Evolutionary conservation across 2,113 vertebrate species (phyloP), one percentile per base, ranked within the genome.

Genomic region (Tyto alba): DNA sequence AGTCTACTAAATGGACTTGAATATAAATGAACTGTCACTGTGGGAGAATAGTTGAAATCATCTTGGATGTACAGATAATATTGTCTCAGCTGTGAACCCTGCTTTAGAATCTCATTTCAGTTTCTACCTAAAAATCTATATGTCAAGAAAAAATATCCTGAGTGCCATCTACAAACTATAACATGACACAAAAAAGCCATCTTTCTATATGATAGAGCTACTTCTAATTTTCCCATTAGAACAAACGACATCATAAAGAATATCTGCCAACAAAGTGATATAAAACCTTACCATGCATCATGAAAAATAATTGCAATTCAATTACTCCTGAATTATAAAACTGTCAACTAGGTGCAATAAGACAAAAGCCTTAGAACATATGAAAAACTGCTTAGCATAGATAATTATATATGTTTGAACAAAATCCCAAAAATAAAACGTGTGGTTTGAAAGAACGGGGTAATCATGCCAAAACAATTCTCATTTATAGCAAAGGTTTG

Each of bases 271-370:
- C 96, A 97, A 96, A 52, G 14, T 97, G 95, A 98, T 98, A 86
- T 98, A 98, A 98, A 98, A 98, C 96, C 71, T 23, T 94, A 95
- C 76, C 95, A 97, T 97, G 97, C 97, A 97, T 98, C 97, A 97
- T 97, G 97, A 98, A 98, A 98, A 98, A 98, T 98, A 98, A 98
- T 97, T 98, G 96, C 95, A 92, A 95, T 98, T 97, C 97, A 97
- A 98, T 98, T 98, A 97, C 90, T 94, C 93, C 91, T 90, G 96
- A 97, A 98, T 98, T 98, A 98, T 96, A 97, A 98, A 97, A 97
- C 91, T 6, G 26, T 94, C 74, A 52, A 87, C 92, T 96, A 98
- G 97, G 97, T 98, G 96, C 97, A 97, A 95, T 97, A 98, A 98
- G 91, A 95, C 95, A 96, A 94, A 92, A 94, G 88, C 87, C 90